Percentiles rank a stretch among this genome's conserved stretches.
These are phyloP conservation scores for Stegostoma tigrinum DNA, from an alignment of 2,113 vertebrate genomes.

Conservation along the genomic window DNA sequence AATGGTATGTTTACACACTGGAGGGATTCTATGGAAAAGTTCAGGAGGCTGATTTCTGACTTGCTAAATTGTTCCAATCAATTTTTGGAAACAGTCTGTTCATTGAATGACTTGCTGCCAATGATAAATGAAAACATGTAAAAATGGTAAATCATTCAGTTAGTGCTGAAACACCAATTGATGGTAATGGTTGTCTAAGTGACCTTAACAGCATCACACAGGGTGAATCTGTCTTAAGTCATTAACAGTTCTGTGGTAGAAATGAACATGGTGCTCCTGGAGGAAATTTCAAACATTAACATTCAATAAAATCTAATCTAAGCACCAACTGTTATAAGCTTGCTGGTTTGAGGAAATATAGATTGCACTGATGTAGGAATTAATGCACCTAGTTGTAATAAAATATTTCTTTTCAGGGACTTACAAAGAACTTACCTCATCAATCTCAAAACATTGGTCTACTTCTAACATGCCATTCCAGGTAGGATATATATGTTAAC, in stretches of 20 bases:
- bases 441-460: too few relatives aligned
- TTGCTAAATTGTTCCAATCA: not conserved
- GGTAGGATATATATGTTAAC: not conserved
- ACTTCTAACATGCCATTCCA: not conserved
- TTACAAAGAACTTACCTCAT: not conserved
- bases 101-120: not conserved
- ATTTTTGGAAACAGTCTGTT: not conserved
- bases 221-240: not conserved
- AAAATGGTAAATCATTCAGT: not conserved
- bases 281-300: not conserved
- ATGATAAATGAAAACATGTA: not conserved
- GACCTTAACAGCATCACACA: not conserved
- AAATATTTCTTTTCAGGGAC: not conserved
- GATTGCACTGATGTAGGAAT: not conserved
- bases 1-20: too few relatives aligned
- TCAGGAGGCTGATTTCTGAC: not conserved
- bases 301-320: not conserved
- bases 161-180: not conserved
- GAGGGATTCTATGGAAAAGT: not conserved
- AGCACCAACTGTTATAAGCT: not conserved
- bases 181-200: not conserved
- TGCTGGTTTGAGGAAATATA: not conserved
- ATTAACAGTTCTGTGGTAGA: not conserved
- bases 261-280: not conserved
- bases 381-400: not conserved